These are phyloP conservation scores for Conus betulinus DNA, from an alignment of 1,140 invertebrate genomes.

Conservation along the genomic window DNA sequence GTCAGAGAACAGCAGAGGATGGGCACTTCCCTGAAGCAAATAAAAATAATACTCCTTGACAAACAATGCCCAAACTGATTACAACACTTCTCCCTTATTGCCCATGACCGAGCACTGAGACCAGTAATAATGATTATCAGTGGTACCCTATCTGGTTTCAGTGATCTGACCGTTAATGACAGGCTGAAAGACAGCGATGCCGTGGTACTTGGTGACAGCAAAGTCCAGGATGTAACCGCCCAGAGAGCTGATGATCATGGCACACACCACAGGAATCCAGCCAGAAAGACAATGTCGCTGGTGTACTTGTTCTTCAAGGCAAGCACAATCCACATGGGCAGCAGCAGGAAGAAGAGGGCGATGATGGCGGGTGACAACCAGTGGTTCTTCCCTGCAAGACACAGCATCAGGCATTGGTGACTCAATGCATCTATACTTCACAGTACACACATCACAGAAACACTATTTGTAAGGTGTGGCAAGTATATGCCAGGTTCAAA, in stretches of 20 bases:
- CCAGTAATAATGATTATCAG: too few species aligned
- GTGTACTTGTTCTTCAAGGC: constrained; percentile 75
- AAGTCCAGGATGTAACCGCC: constrained; percentile 75
- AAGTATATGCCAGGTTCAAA: too few species aligned
- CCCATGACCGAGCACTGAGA: too few species aligned
- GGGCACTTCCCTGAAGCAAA: too few species aligned
- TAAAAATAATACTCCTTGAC: too few species aligned
- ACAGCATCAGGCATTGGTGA: background rate
- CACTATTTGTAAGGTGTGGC: too few species aligned
- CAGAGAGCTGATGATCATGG: constrained; percentile 74
- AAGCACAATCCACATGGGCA: constrained; percentile 75
- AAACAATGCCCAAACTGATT: background rate
- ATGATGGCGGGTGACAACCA: constrained; percentile 84
- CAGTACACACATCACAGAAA: too few species aligned
- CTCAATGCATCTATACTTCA: too few species aligned
- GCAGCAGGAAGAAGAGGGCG: constrained; percentile 73
- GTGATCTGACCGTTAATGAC: constrained; percentile 74
- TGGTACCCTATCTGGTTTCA: too few species aligned
- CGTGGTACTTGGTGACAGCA: constrained; percentile 70
- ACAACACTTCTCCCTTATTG: too few species aligned
- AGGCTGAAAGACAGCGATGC: constrained; percentile 75
- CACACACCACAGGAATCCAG: constrained; percentile 76
- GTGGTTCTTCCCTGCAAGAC: constrained; percentile 58
- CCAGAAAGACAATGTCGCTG: constrained; percentile 75
- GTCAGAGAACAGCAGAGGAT: too few species aligned